These are phyloP conservation scores for Pocillopora meandrina DNA, from an alignment of 92 coral and sea anemone genomes.

Conservation along the genomic window DNA sequence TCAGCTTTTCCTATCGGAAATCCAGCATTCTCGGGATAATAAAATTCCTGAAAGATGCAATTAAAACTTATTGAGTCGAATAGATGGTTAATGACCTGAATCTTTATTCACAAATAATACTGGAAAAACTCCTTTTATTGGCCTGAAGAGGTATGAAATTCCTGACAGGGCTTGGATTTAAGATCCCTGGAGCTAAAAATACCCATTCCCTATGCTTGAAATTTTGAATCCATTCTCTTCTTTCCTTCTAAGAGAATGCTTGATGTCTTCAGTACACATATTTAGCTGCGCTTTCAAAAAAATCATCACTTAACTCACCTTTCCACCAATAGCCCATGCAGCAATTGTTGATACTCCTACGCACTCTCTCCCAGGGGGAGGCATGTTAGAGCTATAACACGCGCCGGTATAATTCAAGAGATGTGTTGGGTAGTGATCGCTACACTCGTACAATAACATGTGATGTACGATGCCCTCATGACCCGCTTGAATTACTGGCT, in stretches of 20 bases:
- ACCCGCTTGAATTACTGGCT: constrained; percentile 58
- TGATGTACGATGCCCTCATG: constrained; percentile 71
- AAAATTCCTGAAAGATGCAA: constrained; percentile 42
- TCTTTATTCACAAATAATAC: too few relatives aligned
- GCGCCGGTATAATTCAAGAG: constrained; percentile 25
- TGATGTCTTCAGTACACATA: not conserved
- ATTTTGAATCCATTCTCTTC: too few relatives aligned
- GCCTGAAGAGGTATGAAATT: too few relatives aligned
- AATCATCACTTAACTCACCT: constrained; percentile 29
- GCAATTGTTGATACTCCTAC: constrained; percentile 30
- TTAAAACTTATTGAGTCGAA: not conserved
- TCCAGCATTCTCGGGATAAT: constrained; percentile 64
- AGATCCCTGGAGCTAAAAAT: too few relatives aligned
- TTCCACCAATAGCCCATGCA: constrained; percentile 72
- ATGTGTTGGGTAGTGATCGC: constrained; percentile 41
- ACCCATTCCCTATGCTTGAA: too few relatives aligned
- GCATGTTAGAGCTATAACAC: constrained; percentile 52
- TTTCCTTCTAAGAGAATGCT: too few relatives aligned
- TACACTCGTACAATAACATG: constrained; percentile 59
- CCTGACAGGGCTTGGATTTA: too few relatives aligned
- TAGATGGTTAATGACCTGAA: too few relatives aligned
- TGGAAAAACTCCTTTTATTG: too few relatives aligned
- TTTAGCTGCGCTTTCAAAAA: not conserved
- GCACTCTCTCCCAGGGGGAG: constrained; percentile 30
- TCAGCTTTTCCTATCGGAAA: constrained; percentile 54